These are phyloP conservation scores for Bergia puertoricense DNA, from an alignment of 92 coral and sea anemone genomes.

Conservation along the genomic window DNA sequence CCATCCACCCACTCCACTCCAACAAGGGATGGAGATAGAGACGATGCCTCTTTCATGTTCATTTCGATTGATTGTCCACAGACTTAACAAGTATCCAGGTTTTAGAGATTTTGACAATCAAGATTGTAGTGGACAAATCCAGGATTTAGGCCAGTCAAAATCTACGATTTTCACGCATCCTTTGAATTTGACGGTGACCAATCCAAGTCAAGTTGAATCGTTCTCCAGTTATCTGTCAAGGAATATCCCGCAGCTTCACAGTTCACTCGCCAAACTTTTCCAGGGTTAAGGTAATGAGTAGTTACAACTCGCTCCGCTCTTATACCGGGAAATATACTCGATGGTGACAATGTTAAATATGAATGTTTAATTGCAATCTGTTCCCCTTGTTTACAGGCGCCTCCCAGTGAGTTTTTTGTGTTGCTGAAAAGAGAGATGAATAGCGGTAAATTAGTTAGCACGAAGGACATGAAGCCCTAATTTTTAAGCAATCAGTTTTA, in stretches of 20 bases:
- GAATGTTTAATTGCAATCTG: background rate
- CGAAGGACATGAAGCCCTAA: background rate
- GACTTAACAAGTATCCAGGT: no score
- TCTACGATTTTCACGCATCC: no score
- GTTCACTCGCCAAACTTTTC: background rate
- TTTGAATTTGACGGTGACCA: no score
- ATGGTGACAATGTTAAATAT: background rate
- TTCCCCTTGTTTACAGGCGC: constrained; percentile 7
- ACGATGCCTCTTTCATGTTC: background rate
- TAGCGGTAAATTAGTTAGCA: background rate
- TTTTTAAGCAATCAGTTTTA: no score
- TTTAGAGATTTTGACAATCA: no score
- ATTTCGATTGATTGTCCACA: background rate
- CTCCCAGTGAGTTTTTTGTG: background rate
- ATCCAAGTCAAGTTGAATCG: no score
- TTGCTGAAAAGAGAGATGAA: constrained; percentile 13
- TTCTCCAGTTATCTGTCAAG: no score
- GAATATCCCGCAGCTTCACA: background rate
- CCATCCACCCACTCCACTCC: background rate
- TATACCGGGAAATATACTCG: background rate
- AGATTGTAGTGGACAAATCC: no score
- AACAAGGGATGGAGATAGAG: background rate
- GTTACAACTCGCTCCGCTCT: background rate
- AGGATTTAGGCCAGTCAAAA: no score
- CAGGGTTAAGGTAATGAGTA: background rate